phyloP scores from a whole-genome alignment of 1,140 invertebrate genomes.

The Bombyx mori region DNA sequence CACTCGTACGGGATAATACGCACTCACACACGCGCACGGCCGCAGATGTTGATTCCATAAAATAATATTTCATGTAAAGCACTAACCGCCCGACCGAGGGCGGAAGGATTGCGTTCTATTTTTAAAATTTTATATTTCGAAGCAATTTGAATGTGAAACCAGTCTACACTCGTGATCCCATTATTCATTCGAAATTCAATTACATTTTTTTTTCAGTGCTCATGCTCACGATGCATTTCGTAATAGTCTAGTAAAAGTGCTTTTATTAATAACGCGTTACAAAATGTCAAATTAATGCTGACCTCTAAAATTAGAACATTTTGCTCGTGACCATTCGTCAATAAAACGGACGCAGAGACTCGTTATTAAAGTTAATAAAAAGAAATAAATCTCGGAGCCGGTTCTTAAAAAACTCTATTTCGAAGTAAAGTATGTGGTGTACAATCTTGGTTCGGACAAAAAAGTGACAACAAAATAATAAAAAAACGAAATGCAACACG shows the following conservation, averaged over 20 bases:
- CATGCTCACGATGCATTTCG: conserved; percentile 3
- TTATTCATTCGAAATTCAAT: conserved; percentile 17
- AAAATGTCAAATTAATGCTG: conserved; percentile 33
- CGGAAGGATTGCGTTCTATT: conserved; percentile 69
- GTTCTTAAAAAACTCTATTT: conserved; percentile 68
- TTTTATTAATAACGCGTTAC: conserved; percentile 15
- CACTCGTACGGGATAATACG: conserved; percentile 26
- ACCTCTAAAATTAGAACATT: conserved; percentile 48
- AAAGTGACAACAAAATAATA: conserved; percentile 67
- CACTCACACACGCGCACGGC: conserved; percentile 31
- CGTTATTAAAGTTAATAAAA: conserved; percentile 62
- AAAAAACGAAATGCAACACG: conserved; percentile 60
- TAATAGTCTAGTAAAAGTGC: conserved; percentile 14
- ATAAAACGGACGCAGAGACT: conserved; percentile 56
- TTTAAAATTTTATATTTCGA: conserved; percentile 66
- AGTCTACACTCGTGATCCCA: conserved; percentile 5
- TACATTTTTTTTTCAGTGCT: conserved; percentile 2
- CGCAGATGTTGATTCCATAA: conserved; percentile 70
- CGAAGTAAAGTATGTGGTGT: conserved; percentile 71
- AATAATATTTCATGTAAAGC: conserved; percentile 72
- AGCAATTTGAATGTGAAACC: conserved; percentile 49
- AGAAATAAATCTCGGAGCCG: conserved; percentile 52
- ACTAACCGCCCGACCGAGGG: conserved; percentile 61
- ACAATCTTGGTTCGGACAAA: conserved; percentile 68
- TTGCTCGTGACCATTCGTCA: conserved; percentile 62